phyloP scores from a whole-genome alignment of 2,113 vertebrate species.

The cat (Felis catus) region DNA sequence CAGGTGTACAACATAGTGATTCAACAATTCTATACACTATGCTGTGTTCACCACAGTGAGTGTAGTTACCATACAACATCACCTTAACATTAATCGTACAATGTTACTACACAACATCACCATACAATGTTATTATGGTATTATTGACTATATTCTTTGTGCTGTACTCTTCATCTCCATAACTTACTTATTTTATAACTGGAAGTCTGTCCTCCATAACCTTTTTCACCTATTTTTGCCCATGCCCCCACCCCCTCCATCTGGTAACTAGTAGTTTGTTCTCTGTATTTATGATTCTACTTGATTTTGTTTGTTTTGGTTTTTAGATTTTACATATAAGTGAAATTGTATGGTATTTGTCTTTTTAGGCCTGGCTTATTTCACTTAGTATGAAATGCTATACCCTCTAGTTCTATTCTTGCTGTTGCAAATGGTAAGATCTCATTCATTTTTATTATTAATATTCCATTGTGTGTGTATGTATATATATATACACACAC shows the following conservation, averaged over 20 bases:
- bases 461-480: background rate
- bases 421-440: background rate
- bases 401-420: background rate
- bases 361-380: background rate
- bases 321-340: background rate
- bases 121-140: background rate
- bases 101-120: background rate
- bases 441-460: background rate
- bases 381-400: background rate
- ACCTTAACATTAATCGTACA: background rate
- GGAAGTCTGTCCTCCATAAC: background rate
- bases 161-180: background rate
- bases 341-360: background rate
- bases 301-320: background rate
- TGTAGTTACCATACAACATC: background rate
- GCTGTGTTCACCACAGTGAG: background rate
- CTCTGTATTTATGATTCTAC: background rate
- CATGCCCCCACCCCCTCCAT: background rate
- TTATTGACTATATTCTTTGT: background rate
- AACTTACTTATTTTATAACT: background rate
- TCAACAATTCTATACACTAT: too few species aligned
- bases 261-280: background rate
- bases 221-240: background rate
- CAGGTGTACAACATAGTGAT: too few species aligned
- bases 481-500: too few species aligned